These are phyloP conservation scores for Alfaro cultratus DNA, from an alignment of 2,797 vertebrate genomes.

Conservation along the genomic window DNA sequence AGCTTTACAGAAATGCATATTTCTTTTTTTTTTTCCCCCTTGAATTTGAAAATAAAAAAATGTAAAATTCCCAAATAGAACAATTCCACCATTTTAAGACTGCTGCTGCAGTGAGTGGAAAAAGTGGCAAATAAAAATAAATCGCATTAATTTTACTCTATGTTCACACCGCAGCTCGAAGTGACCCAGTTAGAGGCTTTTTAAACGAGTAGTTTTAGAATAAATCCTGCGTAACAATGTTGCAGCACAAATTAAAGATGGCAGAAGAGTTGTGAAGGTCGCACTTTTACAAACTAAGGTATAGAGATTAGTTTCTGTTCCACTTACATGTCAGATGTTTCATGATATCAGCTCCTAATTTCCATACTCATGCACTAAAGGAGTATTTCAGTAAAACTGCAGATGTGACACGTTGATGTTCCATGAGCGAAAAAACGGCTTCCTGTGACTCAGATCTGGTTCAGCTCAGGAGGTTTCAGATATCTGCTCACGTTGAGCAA, in stretches of 20 bases:
- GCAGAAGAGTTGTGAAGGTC: neutral
- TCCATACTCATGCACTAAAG: neutral
- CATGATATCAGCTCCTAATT: neutral
- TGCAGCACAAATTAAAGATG: neutral
- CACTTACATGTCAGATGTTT: neutral
- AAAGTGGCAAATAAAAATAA: too few species aligned
- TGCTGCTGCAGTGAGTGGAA: too few species aligned
- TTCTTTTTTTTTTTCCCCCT: too few species aligned
- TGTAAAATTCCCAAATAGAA: too few species aligned
- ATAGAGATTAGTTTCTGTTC: neutral
- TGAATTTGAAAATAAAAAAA: too few species aligned
- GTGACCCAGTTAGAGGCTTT: too few species aligned
- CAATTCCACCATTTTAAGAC: too few species aligned
- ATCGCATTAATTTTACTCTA: too few species aligned
- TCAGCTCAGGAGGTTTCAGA: neutral
- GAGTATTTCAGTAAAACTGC: neutral
- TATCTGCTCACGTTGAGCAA: neutral
- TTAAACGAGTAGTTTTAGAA: neutral
- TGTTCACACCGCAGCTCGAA: too few species aligned
- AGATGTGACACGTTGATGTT: neutral
- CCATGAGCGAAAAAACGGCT: neutral
- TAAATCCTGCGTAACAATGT: neutral
- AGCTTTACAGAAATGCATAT: too few species aligned
- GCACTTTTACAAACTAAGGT: neutral
- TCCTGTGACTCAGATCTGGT: neutral